These are phyloP conservation scores for Trematocara unimaculatum DNA, from an alignment of 2,113 vertebrate genomes.

Conservation along the genomic window DNA sequence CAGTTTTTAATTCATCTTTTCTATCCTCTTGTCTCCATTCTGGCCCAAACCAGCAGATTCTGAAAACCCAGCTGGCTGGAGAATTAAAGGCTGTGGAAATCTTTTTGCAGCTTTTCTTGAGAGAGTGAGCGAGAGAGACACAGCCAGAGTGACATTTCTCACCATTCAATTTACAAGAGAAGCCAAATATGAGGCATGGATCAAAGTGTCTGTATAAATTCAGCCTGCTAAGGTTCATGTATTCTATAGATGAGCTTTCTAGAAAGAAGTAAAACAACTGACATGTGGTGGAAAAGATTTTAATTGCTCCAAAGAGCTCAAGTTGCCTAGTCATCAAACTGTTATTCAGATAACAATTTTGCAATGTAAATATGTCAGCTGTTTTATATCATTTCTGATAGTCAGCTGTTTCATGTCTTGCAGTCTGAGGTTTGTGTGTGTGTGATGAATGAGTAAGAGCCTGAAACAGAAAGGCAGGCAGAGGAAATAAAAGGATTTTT, in stretches of 20 bases:
- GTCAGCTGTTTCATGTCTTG: slow-evolving; percentile 11
- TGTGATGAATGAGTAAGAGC: slow-evolving; percentile 13
- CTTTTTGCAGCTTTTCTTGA: background rate
- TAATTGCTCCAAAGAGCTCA: slow-evolving; percentile 26
- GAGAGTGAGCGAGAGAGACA: background rate
- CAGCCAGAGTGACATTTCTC: background rate
- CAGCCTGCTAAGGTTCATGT: background rate
- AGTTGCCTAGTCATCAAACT: slow-evolving; percentile 29
- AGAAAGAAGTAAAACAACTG: background rate
- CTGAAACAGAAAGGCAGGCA: slow-evolving; percentile 7
- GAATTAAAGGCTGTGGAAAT: background rate
- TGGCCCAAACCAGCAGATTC: background rate
- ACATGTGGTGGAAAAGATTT: slow-evolving; percentile 11
- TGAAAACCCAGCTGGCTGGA: background rate
- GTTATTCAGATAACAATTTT: slow-evolving; percentile 14
- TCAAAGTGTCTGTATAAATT: background rate
- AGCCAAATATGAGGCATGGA: background rate
- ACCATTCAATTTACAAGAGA: background rate
- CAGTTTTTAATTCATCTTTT: background rate
- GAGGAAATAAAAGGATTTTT: background rate
- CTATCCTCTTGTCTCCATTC: background rate
- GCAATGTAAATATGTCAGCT: slow-evolving; percentile 33
- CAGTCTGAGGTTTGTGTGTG: background rate
- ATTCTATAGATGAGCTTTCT: background rate
- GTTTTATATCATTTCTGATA: slow-evolving; percentile 22